These are phyloP conservation scores for Anodontia alba DNA, from an alignment of 2,888 invertebrate species.

Conservation along the genomic window DNA sequence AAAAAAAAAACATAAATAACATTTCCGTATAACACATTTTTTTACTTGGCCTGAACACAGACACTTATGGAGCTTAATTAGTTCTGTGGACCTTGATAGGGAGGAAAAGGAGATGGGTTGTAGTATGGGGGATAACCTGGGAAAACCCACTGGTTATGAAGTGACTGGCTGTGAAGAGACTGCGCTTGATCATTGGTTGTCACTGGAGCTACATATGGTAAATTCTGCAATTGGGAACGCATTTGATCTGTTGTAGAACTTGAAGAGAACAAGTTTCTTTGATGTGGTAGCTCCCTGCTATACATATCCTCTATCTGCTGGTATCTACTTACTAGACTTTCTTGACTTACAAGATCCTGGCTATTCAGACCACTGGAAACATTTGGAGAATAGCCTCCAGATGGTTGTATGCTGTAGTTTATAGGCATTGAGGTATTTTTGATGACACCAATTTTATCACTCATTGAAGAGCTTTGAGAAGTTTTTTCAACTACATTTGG, in stretches of 20 bases:
- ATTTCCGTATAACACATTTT: too few species aligned
- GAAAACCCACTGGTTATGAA: not conserved
- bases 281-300: not conserved
- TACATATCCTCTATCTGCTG: slow-evolving; percentile 11
- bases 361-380: not conserved
- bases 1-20: too few species aligned
- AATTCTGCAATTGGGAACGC: not conserved
- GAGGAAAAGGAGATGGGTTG: slow-evolving; percentile 36
- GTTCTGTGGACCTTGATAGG: slow-evolving; percentile 45
- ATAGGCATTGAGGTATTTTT: slow-evolving; percentile 26
- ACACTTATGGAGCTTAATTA: too few species aligned
- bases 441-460: not conserved
- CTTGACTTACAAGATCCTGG: slow-evolving; percentile 13
- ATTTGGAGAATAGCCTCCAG: slow-evolving; percentile 10
- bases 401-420: slow-evolving; percentile 39
- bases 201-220: not conserved
- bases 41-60: too few species aligned
- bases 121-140: slow-evolving; percentile 33
- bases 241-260: not conserved
- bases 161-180: not conserved
- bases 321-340: slow-evolving; percentile 21
- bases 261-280: not conserved
- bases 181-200: not conserved
- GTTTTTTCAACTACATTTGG: not conserved
- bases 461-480: not conserved